phyloP scores from a whole-genome alignment of 53 echinoderm and acorn worm genomes.

The Stichopus horrens region DNA sequence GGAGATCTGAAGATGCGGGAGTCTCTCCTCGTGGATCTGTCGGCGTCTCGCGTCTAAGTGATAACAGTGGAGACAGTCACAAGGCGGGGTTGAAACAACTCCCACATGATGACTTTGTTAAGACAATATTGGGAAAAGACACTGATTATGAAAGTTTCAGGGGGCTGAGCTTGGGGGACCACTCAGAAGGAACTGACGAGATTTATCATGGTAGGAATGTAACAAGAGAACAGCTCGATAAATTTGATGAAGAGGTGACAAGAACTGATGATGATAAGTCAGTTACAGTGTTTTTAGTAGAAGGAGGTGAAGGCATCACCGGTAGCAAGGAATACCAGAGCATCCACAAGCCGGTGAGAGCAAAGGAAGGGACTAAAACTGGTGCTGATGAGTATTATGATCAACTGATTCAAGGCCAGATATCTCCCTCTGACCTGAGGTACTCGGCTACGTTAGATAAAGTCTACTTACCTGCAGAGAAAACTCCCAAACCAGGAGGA shows the following conservation, averaged over 20 bases:
- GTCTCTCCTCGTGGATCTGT: too few relatives aligned
- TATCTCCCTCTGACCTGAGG: not conserved
- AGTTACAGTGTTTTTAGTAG: not conserved
- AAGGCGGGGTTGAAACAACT: not conserved
- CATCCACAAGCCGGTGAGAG: not conserved
- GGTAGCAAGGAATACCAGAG: not conserved
- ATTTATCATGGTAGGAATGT: not conserved
- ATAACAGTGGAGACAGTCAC: not conserved
- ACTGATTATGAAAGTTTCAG: slow-evolving; percentile 1
- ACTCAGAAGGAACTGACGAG: not conserved
- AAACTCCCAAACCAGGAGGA: not conserved
- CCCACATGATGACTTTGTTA: slow-evolving; percentile 20
- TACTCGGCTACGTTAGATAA: slow-evolving; percentile 1
- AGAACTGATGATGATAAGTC: not conserved
- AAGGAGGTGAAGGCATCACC: not conserved
- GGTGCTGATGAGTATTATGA: not conserved
- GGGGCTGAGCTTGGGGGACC: not conserved
- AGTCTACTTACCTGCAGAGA: not conserved
- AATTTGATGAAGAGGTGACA: not conserved
- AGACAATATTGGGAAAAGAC: not conserved
- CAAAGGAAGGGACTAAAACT: not conserved
- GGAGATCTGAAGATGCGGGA: not conserved
- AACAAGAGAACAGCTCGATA: too few relatives aligned
- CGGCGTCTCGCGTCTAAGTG: not conserved
- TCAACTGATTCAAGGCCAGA: not conserved